Evolutionary conservation across 2,888 invertebrate species (phyloP), one percentile per base, ranked within the genome.

Genomic region (Tiphia femorata): DNA sequence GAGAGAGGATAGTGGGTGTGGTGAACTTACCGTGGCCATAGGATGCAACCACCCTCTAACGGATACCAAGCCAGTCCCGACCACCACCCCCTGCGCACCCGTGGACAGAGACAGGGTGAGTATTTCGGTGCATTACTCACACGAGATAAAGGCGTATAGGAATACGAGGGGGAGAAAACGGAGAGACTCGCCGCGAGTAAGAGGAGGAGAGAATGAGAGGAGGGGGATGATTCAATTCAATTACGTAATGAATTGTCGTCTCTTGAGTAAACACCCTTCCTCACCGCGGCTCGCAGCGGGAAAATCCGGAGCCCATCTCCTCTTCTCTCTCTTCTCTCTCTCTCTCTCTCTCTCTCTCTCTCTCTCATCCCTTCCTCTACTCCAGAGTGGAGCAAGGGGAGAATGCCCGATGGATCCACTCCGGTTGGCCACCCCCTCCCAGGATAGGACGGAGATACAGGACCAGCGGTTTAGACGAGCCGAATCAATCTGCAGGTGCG

Each of bases 181-280:
- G 4, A 17, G 37, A 17, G 17, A n/a, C n/a, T n/a, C n/a, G n/a
- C n/a, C 29, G 29, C 29, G 6, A 3, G 29, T 12, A 5, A 6
- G 29, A 12, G 29, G 29, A n/a, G 29, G 2, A 29, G 42, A 52
- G 52, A 57, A 49, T 49, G 56, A n/a, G 50, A 58, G 68, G 67
- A 71, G 75, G 77, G 75, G 77, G 76, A 76, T 79, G 79, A 72
- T 79, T 81, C 81, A 82, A 83, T 82, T 81, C 82, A 81, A 81
- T 83, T 83, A 83, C 80, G 80, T 83, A 83, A 83, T 83, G 83
- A 83, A 83, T 83, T 83, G 83, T 83, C 83, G 83, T 82, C 80
- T 81, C 83, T 82, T 79, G 82, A 78, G 83, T 79, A 83, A 83
- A 83, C 81, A 82, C 73, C 76, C 81, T 79, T 78, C 77, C 76